Conservation (phyloP, 2,888 invertebrate genomes). For the Homarus gammarus region DNA sequence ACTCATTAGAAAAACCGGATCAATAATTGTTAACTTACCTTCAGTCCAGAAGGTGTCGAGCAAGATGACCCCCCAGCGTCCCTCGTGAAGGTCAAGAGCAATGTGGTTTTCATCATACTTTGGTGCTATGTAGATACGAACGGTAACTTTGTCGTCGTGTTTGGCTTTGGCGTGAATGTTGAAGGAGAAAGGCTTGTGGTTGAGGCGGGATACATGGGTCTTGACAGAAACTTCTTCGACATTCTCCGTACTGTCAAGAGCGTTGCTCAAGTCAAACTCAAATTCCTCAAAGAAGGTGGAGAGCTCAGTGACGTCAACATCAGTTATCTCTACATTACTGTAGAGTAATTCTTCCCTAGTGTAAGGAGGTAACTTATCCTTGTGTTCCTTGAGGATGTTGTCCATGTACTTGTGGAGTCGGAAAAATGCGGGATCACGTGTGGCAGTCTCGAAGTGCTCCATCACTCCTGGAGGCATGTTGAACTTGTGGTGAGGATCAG, state of each 20-base stretch:
- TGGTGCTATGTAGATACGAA: conserved; percentile 77
- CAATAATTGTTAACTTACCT: conserved; percentile 46
- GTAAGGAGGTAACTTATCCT: conserved; percentile 83
- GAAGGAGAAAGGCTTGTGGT: conserved; percentile 77
- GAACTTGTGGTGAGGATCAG: conserved; percentile 79
- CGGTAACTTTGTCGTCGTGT: conserved; percentile 76
- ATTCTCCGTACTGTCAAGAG: conserved; percentile 48
- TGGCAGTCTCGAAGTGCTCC: conserved; percentile 83
- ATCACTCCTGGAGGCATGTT: conserved; percentile 78
- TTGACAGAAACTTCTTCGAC: conserved; percentile 65
- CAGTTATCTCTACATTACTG: conserved; percentile 78
- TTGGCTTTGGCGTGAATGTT: conserved; percentile 76
- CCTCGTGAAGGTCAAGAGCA: conserved; percentile 68
- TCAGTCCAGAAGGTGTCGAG: conserved; percentile 77
- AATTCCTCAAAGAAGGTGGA: conserved; percentile 77
- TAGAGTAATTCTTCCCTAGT: conserved; percentile 79
- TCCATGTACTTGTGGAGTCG: conserved; percentile 84
- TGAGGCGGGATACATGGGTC: conserved; percentile 76
- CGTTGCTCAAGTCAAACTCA: conserved; percentile 79
- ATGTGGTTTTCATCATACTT: conserved; percentile 77
- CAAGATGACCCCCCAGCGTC: conserved; percentile 75
- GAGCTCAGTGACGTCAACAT: conserved; percentile 81
- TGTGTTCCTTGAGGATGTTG: conserved; percentile 85
- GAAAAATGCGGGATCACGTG: conserved; percentile 88
- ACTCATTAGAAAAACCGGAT: background rate